Percentiles rank a stretch among this genome's conserved stretches.
These are phyloP conservation scores for Lasiurus cinereus DNA, from an alignment of 2,113 vertebrate genomes.

Conservation along the genomic window DNA sequence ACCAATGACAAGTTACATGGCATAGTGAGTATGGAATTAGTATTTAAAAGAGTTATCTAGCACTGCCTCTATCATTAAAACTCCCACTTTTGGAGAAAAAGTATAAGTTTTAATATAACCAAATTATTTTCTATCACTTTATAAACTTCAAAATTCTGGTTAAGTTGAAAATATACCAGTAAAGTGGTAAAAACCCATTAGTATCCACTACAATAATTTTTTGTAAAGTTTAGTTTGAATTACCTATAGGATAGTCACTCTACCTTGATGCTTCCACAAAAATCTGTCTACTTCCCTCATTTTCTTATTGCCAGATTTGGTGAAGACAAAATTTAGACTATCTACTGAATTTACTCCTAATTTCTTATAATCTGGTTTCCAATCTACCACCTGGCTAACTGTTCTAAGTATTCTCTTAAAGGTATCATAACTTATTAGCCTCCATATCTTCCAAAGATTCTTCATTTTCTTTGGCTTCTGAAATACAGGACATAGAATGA, in stretches of 20 bases:
- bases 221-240: slow-evolving; percentile 3
- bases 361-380: background rate
- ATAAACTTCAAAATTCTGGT: slow-evolving; percentile 7
- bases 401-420: background rate
- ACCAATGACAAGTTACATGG: background rate
- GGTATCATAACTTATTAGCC: background rate
- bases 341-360: background rate
- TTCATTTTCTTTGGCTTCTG: slow-evolving; percentile 13
- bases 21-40: background rate
- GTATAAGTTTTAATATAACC: background rate
- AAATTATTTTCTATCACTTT: background rate
- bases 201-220: background rate
- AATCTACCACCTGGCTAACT: background rate
- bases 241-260: background rate
- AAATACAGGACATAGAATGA: background rate
- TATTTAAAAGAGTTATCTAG: slow-evolving; percentile 42
- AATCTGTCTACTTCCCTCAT: background rate
- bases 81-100: slow-evolving; percentile 33
- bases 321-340: slow-evolving; percentile 32
- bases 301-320: background rate
- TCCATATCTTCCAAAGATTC: background rate
- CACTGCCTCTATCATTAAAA: slow-evolving; percentile 31
- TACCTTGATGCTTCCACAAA: slow-evolving; percentile 3
- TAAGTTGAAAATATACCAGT: background rate
- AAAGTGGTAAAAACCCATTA: background rate